A percentile compares a stretch with the other conserved stretches of the same genome.
phyloP scores from a whole-genome alignment of 2,797 vertebrate species.

The Paratrypauchen microcephalus region DNA sequence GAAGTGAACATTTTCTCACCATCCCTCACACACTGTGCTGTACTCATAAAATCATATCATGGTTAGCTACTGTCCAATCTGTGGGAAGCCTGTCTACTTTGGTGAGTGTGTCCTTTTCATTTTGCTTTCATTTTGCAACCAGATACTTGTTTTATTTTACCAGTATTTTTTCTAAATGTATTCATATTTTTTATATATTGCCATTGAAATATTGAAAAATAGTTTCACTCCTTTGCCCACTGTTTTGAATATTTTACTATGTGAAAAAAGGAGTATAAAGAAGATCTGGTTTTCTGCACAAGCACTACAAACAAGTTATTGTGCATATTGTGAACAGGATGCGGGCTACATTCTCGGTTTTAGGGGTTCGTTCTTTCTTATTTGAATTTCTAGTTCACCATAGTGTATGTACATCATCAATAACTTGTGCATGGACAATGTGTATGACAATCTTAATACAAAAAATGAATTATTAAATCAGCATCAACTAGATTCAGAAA shows the following conservation, averaged over 20 bases:
- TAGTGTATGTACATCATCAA: neutral
- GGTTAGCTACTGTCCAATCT: slow-evolving; percentile 85
- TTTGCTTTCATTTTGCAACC: neutral
- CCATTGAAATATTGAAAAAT: neutral
- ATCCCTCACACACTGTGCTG: slow-evolving; percentile 17
- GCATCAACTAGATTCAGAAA: no score
- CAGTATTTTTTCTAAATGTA: neutral
- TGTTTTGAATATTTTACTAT: neutral
- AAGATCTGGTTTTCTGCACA: neutral
- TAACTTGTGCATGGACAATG: neutral
- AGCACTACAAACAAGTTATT: slow-evolving; percentile 8
- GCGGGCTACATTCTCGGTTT: slow-evolving; percentile 57
- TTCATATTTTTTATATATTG: neutral
- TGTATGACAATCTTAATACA: no score
- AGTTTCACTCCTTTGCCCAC: neutral
- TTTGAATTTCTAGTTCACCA: slow-evolving; percentile 13
- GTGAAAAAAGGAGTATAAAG: neutral
- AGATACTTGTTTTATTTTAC: neutral
- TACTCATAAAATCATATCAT: slow-evolving; percentile 62
- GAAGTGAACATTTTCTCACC: slow-evolving; percentile 6
- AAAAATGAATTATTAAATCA: no score
- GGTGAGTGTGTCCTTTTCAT: slow-evolving; percentile 70
- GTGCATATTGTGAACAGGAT: slow-evolving; percentile 58
- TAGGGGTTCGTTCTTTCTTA: slow-evolving; percentile 49
- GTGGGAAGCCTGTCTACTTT: slow-evolving; percentile 86